phyloP scores from a whole-genome alignment of 2,797 vertebrate genomes.

The Xenentodon cancila region DNA sequence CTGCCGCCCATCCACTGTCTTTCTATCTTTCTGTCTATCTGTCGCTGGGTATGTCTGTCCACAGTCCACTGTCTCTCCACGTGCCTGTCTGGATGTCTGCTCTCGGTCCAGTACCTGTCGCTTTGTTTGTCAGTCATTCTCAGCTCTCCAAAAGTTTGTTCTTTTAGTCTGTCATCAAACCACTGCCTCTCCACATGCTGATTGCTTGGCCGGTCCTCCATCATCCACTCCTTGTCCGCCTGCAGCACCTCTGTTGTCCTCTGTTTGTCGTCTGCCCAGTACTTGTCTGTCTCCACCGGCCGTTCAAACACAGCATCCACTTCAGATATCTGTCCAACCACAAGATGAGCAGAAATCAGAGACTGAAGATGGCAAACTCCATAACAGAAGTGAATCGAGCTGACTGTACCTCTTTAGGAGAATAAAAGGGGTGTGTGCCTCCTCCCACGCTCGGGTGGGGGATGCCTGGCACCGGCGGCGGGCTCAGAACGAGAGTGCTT shows the following conservation, averaged over 20 bases:
- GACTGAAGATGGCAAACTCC: rapidly evolving
- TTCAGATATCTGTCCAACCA: slow-evolving; percentile 69
- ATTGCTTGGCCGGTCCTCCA: slow-evolving; percentile 37
- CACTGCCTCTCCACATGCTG: slow-evolving; percentile 52
- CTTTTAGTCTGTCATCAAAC: slow-evolving; percentile 60
- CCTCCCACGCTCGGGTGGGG: slow-evolving; percentile 58
- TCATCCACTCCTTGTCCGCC: slow-evolving; percentile 48
- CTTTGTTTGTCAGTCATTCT: slow-evolving; percentile 48
- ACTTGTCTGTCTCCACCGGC: slow-evolving; percentile 49
- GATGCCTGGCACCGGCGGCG: slow-evolving; percentile 59
- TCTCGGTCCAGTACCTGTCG: slow-evolving; percentile 64
- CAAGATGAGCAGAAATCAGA: slow-evolving; percentile 8
- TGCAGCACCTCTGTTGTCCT: slow-evolving; percentile 59
- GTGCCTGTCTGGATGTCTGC: slow-evolving; percentile 59
- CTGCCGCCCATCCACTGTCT: slow-evolving; percentile 73
- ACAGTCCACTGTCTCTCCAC: slow-evolving; percentile 76
- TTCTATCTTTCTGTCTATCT: slow-evolving; percentile 78
- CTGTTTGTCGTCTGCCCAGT: slow-evolving; percentile 67
- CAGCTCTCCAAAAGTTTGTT: slow-evolving; percentile 50
- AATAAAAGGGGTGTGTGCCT: slow-evolving; percentile 69
- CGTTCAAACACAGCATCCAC: slow-evolving; percentile 68
- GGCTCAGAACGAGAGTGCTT: slow-evolving; percentile 61
- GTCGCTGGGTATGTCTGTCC: slow-evolving; percentile 75
- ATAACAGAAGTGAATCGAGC: neutral
- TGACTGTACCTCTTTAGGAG: slow-evolving; percentile 70